Conservation (phyloP, 1,140 invertebrate genomes). For the Vanessa tameamea region DNA sequence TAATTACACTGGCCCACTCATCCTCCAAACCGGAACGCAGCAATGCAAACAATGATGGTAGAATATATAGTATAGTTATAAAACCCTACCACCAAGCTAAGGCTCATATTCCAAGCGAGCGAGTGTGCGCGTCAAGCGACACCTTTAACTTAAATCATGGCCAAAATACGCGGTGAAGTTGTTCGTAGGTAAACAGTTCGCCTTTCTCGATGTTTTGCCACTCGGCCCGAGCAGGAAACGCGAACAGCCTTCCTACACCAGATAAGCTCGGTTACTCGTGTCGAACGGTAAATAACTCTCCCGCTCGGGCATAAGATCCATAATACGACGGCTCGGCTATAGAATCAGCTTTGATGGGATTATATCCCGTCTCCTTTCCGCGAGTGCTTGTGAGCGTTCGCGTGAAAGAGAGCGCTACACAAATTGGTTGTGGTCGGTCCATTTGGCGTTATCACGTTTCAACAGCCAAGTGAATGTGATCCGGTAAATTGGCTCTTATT, state of each 20-base stretch:
- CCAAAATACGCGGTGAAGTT: not conserved
- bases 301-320: not conserved
- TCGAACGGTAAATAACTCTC: not conserved
- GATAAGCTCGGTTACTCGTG: not conserved
- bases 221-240: not conserved
- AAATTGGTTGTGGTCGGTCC: conserved; percentile 9
- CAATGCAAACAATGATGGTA: too few species aligned
- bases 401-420: conserved; percentile 8
- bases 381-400: not conserved
- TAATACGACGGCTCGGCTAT: not conserved
- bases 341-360: not conserved
- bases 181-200: conserved; percentile 5
- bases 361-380: not conserved
- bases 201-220: conserved; percentile 4
- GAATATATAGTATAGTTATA: too few species aligned
- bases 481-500: conserved; percentile 1
- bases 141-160: conserved; percentile 3
- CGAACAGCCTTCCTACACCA: conserved; percentile 7
- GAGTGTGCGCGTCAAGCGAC: not conserved
- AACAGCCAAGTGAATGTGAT: not conserved
- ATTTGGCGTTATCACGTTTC: conserved; percentile 23
- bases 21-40: too few species aligned
- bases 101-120: not conserved
- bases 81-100: too few species aligned
- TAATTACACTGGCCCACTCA: too few species aligned